A percentile compares a stretch with the other conserved stretches of the same genome.
Evolutionary conservation across 2,888 invertebrate genomes (phyloP).

Genomic region (Sesamia inferens): DNA sequence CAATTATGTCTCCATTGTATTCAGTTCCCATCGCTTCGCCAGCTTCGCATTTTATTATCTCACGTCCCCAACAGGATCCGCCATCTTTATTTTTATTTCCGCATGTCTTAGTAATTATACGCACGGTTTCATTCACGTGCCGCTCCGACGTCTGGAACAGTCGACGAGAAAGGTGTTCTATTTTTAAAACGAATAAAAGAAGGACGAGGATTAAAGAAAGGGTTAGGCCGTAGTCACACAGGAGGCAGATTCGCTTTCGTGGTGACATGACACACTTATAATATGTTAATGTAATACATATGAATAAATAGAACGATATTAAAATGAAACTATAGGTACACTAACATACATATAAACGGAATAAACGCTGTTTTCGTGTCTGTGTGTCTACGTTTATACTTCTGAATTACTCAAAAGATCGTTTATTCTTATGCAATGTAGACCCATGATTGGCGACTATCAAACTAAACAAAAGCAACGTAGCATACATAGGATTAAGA

Average conservation of each 20-base stretch:
- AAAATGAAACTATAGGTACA: background rate
- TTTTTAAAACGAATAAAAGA: slow-evolving; percentile 35
- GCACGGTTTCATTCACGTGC: slow-evolving; percentile 51
- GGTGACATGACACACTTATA: background rate
- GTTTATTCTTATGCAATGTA: too few species aligned
- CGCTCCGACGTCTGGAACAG: slow-evolving; percentile 4
- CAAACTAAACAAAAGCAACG: too few species aligned
- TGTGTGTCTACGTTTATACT: background rate
- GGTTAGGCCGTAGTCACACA: background rate
- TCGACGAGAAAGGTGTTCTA: slow-evolving; percentile 20
- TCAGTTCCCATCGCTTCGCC: slow-evolving; percentile 8
- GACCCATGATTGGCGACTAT: too few species aligned
- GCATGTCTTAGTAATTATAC: slow-evolving; percentile 40
- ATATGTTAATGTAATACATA: too few species aligned
- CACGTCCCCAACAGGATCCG: slow-evolving; percentile 28
- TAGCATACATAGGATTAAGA: background rate
- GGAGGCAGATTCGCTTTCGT: background rate
- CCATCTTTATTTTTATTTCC: slow-evolving; percentile 44
- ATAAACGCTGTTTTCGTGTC: background rate
- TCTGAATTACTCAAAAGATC: background rate
- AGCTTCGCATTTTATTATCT: slow-evolving; percentile 32
- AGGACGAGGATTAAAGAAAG: background rate
- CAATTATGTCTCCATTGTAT: background rate
- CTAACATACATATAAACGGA: background rate
- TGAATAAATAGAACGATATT: background rate